A percentile compares a stretch with the other conserved stretches of the same genome.
Evolutionary conservation across 2,888 invertebrate species (phyloP).

Genomic region (Scaptomyza polygonia): DNA sequence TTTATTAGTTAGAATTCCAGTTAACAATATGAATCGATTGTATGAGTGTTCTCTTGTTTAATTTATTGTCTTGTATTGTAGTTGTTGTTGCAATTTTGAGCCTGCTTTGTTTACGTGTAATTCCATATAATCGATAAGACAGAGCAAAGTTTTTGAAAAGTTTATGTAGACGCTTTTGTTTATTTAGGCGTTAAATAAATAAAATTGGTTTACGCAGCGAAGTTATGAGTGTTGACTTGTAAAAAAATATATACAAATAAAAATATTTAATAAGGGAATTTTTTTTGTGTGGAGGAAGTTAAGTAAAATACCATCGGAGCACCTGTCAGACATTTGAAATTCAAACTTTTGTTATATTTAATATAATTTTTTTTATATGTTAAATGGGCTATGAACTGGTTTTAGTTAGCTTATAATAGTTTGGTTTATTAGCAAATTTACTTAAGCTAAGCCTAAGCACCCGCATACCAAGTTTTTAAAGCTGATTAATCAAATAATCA

Average conservation of each 20-base stretch:
- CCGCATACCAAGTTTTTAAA: slow-evolving; percentile 17
- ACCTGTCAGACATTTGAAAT: background rate
- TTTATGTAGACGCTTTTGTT: slow-evolving; percentile 49
- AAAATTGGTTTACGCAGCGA: slow-evolving; percentile 44
- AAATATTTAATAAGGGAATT: slow-evolving; percentile 3
- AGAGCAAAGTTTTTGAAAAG: slow-evolving; percentile 28
- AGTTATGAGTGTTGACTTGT: slow-evolving; percentile 29
- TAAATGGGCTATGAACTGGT: background rate
- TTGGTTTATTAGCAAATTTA: slow-evolving; percentile 7
- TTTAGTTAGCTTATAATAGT: background rate
- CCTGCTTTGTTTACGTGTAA: slow-evolving; percentile 61
- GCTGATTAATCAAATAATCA: slow-evolving; percentile 29
- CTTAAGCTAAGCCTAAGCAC: slow-evolving; percentile 23
- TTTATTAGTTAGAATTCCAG: slow-evolving; percentile 55
- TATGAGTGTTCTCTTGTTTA: slow-evolving; percentile 11
- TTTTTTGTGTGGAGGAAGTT: slow-evolving; percentile 8
- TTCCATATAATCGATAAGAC: slow-evolving; percentile 51
- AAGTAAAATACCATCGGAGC: slow-evolving; percentile 14
- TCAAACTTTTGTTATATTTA: background rate
- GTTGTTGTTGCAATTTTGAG: slow-evolving; percentile 23
- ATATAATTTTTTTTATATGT: background rate
- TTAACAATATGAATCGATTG: slow-evolving; percentile 39
- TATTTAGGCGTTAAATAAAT: slow-evolving; percentile 58
- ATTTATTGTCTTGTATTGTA: slow-evolving; percentile 37
- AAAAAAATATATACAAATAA: background rate